Percentiles rank a stretch among this genome's conserved stretches.
Evolutionary conservation across 2,888 invertebrate genomes (phyloP).

Genomic region (Cremastinae sp.): DNA sequence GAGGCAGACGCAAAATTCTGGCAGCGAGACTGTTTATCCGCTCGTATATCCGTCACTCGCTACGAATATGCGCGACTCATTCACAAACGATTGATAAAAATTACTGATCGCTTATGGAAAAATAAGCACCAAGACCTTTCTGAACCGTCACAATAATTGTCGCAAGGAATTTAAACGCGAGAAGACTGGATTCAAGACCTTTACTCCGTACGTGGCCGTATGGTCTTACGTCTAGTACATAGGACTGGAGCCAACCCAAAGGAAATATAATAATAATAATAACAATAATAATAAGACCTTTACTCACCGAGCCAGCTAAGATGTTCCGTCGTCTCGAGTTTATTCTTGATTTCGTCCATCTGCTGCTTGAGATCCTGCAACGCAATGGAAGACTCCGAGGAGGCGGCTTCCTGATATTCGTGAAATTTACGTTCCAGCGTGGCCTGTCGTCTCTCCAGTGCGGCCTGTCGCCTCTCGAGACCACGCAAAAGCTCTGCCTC

Average conservation of each 20-base stretch:
- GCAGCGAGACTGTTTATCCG: slow-evolving; percentile 69
- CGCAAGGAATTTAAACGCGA: background rate
- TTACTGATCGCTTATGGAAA: slow-evolving; percentile 40
- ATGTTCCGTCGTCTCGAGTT: slow-evolving; percentile 84
- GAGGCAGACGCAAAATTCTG: slow-evolving; percentile 66
- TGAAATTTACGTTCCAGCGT: slow-evolving; percentile 83
- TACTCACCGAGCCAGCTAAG: slow-evolving; percentile 84
- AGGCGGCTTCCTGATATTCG: slow-evolving; percentile 79
- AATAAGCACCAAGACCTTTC: background rate
- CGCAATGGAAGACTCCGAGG: slow-evolving; percentile 80
- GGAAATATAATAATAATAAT: too few relatives aligned
- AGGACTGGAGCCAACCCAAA: background rate
- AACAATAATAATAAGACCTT: too few relatives aligned
- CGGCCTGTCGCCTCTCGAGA: slow-evolving; percentile 82
- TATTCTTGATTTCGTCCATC: slow-evolving; percentile 83
- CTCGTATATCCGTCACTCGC: slow-evolving; percentile 72
- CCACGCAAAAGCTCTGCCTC: slow-evolving; percentile 82
- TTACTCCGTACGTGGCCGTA: too few relatives aligned
- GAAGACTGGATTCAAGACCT: background rate
- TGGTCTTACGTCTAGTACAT: too few relatives aligned
- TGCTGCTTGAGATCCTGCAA: slow-evolving; percentile 83
- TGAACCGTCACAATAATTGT: background rate
- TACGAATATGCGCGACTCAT: slow-evolving; percentile 62
- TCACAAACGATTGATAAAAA: slow-evolving; percentile 49
- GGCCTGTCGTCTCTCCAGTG: slow-evolving; percentile 82